phyloP scores from a whole-genome alignment of 1,140 invertebrate species.

The Babylonia areolata region DNA sequence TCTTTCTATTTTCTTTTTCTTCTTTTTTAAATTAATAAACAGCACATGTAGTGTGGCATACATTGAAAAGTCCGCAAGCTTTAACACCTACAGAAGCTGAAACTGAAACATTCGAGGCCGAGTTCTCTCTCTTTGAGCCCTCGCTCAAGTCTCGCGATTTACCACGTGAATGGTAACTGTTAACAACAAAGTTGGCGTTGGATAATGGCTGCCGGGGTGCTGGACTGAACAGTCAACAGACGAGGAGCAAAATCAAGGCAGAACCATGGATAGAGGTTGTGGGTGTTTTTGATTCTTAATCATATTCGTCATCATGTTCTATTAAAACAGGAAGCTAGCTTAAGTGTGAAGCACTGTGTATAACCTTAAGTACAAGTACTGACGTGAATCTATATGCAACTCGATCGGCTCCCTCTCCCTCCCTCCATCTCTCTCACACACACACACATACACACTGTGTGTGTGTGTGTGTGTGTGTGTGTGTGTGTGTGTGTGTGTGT shows the following conservation, averaged over 20 bases:
- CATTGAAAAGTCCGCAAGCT: not conserved
- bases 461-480: no score
- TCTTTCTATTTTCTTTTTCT: no score
- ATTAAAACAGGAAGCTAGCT: not conserved
- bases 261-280: conserved; percentile 43
- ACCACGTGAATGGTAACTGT: conserved; percentile 59
- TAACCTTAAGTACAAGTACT: no score
- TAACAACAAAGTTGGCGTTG: conserved; percentile 39
- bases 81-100: not conserved
- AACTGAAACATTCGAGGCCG: no score
- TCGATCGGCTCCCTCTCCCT: not conserved
- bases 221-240: not conserved
- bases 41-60: not conserved
- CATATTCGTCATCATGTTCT: not conserved
- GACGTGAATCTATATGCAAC: not conserved
- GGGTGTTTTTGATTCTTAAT: not conserved
- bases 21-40: no score
- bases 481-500: no score
- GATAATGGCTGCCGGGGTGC: conserved; percentile 40
- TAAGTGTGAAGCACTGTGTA: not conserved
- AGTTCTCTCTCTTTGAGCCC: no score
- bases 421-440: not conserved
- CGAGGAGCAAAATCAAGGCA: not conserved
- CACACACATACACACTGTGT: no score
- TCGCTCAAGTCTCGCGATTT: conserved; percentile 12